Percentiles rank a stretch among this genome's conserved stretches.
Evolutionary conservation across 1,140 invertebrate genomes (phyloP).

Genomic region (Bombus sibiricus): DNA sequence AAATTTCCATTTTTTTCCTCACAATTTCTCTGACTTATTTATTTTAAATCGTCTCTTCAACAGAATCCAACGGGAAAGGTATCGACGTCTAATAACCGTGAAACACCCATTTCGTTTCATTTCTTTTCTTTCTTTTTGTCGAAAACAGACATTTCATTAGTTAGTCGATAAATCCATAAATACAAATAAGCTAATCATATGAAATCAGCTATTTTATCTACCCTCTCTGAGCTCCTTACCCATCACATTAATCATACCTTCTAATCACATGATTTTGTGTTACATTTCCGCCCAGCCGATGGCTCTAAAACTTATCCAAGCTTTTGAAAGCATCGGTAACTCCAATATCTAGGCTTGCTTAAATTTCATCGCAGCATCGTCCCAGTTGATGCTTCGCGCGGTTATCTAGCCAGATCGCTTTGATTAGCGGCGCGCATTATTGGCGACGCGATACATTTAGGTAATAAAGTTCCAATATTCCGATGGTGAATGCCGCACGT

Average conservation of each 20-base stretch:
- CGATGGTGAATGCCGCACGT: not conserved
- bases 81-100: too few species aligned
- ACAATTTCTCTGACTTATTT: not conserved
- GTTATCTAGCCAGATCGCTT: conserved; percentile 15
- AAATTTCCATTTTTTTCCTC: not conserved
- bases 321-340: not conserved
- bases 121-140: too few species aligned
- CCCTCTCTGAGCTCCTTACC: not conserved
- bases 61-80: too few species aligned
- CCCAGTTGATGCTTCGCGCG: conserved; percentile 22
- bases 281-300: conserved; percentile 19
- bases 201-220: too few species aligned
- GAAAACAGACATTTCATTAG: too few species aligned
- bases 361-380: conserved; percentile 14
- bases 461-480: conserved; percentile 40
- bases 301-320: not conserved
- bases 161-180: too few species aligned
- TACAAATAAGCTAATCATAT: too few species aligned
- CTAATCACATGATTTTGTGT: conserved; percentile 60
- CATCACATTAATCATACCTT: conserved; percentile 45
- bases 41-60: not conserved
- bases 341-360: not conserved
- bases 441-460: conserved; percentile 25
- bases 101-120: too few species aligned
- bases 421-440: conserved; percentile 47